Evolutionary conservation across 2,888 invertebrate species (phyloP), one percentile per base, ranked within the genome.

Genomic region (Aproaerema taeniolella): DNA sequence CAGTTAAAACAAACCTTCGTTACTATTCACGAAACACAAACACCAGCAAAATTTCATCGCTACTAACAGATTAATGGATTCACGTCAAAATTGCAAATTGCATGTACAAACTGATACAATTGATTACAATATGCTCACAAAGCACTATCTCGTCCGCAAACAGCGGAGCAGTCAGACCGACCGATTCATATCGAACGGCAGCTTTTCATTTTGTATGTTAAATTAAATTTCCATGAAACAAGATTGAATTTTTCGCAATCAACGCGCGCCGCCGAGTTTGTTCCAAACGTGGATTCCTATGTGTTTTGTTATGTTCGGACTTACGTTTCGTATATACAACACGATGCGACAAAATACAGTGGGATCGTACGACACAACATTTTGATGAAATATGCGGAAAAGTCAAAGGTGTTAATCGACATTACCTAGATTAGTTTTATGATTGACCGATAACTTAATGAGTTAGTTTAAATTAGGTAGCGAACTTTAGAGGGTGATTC

Each of bases 141-240:
- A 73, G 77, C 72, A 67, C 68, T 67, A 73, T 71, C 67, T 61
- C 58, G 67, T 79, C 70, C 77, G 75, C 82, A 81, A 82, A 83
- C 75, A 68, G 67, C 59, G 74, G 81, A 81, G 81, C 81, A 82
- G 80, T 79, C 81, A 67, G 70, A 66, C 67, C 73, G 65, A 62
- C 76, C 83, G 81, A 78, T 83, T 82, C 83, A 86, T 86, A 85
- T 79, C 78, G 75, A 69, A 58, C 77, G 75, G 75, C 63, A 57
- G 81, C 82, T 78, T 81, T 83, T 83, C 85, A 85, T 85, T 86
- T 83, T 74, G 80, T 74, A 83, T 82, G 85, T 83, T 83, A 85
- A 86, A 86, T 86, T 83, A 85, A 86, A 86, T 86, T 83, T 86
- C 79, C 77, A 83, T 83, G 83, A 78, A 85, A 86, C 85, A 82